A percentile compares a stretch with the other conserved stretches of the same genome.
Evolutionary conservation across 2,113 vertebrate genomes (phyloP).

Genomic region (Uropsilus gracilis): DNA sequence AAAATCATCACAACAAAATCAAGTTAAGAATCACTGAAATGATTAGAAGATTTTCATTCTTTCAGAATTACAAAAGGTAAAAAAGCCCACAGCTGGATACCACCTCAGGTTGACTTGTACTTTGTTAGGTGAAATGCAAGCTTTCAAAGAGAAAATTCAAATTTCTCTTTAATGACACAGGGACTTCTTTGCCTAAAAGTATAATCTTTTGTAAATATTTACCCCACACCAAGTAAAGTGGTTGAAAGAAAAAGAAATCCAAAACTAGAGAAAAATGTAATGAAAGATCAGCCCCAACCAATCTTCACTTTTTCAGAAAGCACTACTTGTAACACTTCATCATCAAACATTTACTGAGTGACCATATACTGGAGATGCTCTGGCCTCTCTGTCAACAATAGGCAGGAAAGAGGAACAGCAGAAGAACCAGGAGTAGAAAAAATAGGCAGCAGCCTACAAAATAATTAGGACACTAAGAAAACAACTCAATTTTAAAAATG

Average conservation of each 20-base stretch:
- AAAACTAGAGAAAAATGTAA: conserved; percentile 43
- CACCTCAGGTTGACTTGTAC: not conserved
- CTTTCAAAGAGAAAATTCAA: not conserved
- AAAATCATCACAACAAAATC: conserved; percentile 5
- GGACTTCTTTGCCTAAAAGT: not conserved
- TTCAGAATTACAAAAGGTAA: conserved; percentile 27
- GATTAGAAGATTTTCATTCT: not conserved
- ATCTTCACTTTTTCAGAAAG: conserved; percentile 14
- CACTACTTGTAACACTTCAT: not conserved
- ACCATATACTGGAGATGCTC: not conserved
- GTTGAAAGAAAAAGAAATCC: conserved; percentile 8
- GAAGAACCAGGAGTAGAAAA: not conserved
- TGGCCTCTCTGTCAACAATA: not conserved
- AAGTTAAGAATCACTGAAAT: conserved; percentile 1
- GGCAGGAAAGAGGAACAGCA: not conserved
- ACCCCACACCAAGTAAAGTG: not conserved
- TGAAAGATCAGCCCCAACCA: not conserved
- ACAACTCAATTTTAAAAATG: not conserved
- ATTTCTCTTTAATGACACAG: conserved; percentile 19
- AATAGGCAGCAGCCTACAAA: not conserved
- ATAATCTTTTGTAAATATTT: conserved; percentile 33
- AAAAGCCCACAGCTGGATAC: not conserved
- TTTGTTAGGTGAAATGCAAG: conserved; percentile 15
- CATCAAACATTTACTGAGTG: conserved; percentile 34
- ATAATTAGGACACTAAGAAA: not conserved